Conservation (phyloP, 2,888 invertebrate species). For the Spilarctia lutea region DNA sequence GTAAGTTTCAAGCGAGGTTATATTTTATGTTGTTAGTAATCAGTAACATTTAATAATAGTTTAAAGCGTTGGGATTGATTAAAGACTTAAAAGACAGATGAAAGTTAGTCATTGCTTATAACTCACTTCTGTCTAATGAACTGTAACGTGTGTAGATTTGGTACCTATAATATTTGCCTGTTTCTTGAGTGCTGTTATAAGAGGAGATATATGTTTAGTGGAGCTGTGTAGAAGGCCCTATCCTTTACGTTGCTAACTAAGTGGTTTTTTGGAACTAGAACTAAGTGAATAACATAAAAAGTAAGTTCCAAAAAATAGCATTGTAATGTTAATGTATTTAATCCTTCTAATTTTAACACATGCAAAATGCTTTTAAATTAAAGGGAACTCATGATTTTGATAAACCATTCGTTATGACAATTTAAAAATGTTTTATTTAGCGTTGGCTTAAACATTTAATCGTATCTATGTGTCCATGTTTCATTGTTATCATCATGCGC, state of each 20-base stretch:
- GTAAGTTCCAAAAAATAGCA: background rate
- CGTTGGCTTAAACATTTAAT: constrained; percentile 37
- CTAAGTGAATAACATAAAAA: no score
- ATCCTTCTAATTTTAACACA: background rate
- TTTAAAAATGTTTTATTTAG: constrained; percentile 26
- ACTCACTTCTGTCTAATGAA: background rate
- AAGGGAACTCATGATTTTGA: background rate
- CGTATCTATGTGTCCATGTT: constrained; percentile 43
- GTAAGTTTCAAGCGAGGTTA: background rate
- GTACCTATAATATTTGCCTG: background rate
- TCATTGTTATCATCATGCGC: constrained; percentile 51
- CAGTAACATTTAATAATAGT: background rate
- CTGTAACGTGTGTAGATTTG: background rate
- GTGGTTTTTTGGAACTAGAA: no score
- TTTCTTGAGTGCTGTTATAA: background rate
- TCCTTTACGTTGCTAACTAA: background rate
- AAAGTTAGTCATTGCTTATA: no score
- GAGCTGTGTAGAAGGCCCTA: background rate
- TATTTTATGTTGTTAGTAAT: background rate
- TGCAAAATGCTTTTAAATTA: background rate
- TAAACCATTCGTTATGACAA: background rate
- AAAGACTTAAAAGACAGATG: no score
- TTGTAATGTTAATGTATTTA: background rate
- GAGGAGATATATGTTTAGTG: no score
- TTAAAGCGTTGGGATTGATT: background rate